Conservation (phyloP, 2,113 vertebrate genomes). For the Callospermophilus lateralis region DNA sequence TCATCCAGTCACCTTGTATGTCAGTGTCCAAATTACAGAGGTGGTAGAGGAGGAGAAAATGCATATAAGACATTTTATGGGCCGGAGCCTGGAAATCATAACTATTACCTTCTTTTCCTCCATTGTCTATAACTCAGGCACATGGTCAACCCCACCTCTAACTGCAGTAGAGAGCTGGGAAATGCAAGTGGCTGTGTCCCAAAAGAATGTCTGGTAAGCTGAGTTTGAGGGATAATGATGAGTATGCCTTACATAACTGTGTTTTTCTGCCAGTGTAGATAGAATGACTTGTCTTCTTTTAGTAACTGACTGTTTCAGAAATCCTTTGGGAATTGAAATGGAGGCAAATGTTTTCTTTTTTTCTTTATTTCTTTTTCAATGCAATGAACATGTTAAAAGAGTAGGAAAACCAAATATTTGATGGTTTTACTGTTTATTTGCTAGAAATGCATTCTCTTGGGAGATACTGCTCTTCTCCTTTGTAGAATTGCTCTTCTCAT, state of each 20-base stretch:
- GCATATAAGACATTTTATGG: neutral
- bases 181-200: neutral
- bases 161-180: too few species aligned
- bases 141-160: neutral
- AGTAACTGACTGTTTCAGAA: slow-evolving; percentile 56
- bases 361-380: slow-evolving; percentile 52
- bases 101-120: neutral
- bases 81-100: neutral
- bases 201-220: neutral
- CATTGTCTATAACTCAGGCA: neutral
- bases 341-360: neutral
- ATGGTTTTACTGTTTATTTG: neutral
- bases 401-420: slow-evolving; percentile 10
- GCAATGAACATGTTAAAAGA: neutral
- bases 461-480: neutral
- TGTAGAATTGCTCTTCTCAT: neutral
- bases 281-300: slow-evolving; percentile 40
- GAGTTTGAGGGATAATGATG: neutral
- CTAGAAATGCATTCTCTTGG: neutral
- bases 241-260: neutral
- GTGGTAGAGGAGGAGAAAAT: neutral
- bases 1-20: neutral
- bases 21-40: neutral
- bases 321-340: slow-evolving; percentile 23
- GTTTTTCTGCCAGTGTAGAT: neutral